A percentile compares a stretch with the other conserved stretches of the same genome.
Evolutionary conservation across 2,113 vertebrate species (phyloP).

Genomic region (Glaucomys volans): DNA sequence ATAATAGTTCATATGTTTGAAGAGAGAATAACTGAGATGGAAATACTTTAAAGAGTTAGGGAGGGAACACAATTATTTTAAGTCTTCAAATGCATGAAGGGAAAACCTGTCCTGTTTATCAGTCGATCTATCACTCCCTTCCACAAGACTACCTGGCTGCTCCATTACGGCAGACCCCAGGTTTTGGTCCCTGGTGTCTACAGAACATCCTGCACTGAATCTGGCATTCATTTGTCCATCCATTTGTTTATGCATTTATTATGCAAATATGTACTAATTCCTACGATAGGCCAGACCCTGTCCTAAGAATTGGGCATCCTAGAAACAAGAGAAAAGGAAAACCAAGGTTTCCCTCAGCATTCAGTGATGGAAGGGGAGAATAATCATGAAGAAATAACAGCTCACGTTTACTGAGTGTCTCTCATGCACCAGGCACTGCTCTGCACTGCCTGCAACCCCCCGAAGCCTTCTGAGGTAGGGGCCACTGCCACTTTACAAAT

Average conservation of each 20-base stretch:
- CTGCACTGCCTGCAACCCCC: neutral
- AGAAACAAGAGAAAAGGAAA: neutral
- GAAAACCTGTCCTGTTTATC: neutral
- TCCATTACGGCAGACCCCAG: neutral
- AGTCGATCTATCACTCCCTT: neutral
- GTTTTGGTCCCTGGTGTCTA: neutral
- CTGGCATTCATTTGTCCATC: neutral
- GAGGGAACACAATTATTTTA: neutral
- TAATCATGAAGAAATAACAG: neutral
- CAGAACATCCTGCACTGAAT: neutral
- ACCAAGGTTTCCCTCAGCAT: neutral
- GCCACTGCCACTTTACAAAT: neutral
- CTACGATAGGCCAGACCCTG: neutral
- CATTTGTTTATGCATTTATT: neutral
- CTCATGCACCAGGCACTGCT: neutral
- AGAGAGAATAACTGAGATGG: conserved; percentile 20
- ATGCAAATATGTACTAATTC: neutral
- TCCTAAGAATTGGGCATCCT: neutral
- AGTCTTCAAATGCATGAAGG: neutral
- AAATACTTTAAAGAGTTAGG: conserved; percentile 45
- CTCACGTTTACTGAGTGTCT: neutral
- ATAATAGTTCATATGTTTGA: neutral
- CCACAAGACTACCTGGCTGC: neutral
- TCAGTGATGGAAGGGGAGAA: neutral
- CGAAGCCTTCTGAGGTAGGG: neutral